phyloP scores from a whole-genome alignment of 2,797 vertebrate species.

The Choloepus didactylus region DNA sequence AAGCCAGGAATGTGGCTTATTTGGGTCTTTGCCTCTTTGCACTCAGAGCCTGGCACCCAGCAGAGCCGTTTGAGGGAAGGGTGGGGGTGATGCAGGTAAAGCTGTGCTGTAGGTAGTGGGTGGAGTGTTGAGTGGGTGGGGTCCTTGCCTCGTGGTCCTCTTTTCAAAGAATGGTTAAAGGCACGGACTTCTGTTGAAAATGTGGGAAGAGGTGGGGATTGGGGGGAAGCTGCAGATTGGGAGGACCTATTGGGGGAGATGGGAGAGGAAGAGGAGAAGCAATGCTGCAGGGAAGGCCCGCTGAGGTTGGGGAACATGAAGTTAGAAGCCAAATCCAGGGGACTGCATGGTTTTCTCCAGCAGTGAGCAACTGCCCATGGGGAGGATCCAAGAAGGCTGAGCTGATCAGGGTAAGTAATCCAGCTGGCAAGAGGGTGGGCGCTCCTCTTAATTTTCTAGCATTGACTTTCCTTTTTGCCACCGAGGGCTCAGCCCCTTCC shows the following conservation, averaged over 20 bases:
- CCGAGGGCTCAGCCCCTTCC: fast-evolving
- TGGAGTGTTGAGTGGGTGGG: neutral
- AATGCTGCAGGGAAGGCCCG: fast-evolving
- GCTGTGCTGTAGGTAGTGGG: neutral
- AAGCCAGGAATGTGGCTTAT: neutral
- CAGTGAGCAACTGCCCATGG: fast-evolving
- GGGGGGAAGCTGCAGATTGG: no score
- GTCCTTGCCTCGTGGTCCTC: neutral
- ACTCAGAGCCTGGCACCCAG: neutral
- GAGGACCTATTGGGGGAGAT: neutral
- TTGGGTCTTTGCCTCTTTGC: neutral
- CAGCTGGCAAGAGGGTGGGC: neutral
- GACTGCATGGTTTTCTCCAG: neutral
- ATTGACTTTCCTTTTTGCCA: neutral
- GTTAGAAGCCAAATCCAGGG: neutral
- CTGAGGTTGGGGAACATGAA: neutral
- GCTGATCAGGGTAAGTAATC: fast-evolving
- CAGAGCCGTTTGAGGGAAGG: no score
- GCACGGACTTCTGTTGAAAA: neutral
- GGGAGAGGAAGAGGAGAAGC: neutral
- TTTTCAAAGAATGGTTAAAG: neutral
- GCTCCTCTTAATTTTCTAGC: neutral
- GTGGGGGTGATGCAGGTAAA: fast-evolving
- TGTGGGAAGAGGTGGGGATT: neutral
- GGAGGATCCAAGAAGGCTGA: neutral